Evolutionary conservation across 2,797 vertebrate species (phyloP).

Genomic region (Bryconaethiops microstoma): DNA sequence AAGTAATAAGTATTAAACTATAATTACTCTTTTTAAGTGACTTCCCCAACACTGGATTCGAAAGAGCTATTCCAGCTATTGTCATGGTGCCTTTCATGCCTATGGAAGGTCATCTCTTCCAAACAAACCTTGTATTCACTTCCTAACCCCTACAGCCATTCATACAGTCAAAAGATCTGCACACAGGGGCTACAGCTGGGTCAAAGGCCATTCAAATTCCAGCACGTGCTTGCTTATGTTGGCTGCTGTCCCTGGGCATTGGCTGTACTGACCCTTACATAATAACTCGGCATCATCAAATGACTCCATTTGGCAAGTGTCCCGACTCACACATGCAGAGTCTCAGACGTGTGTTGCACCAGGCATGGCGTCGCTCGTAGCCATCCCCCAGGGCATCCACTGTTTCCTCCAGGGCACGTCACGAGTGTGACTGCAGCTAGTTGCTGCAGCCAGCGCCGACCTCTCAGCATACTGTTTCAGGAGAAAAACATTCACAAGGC

Average conservation of each 20-base stretch:
- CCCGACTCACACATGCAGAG: slow-evolving; percentile 52
- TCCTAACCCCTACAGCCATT: slow-evolving; percentile 1
- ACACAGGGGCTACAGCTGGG: slow-evolving; percentile 20
- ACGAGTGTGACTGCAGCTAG: slow-evolving; percentile 4
- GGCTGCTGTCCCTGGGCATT: slow-evolving; percentile 42
- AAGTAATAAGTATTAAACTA: no score
- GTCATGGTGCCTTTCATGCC: not conserved
- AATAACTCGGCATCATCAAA: slow-evolving; percentile 51
- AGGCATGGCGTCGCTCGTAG: slow-evolving; percentile 11
- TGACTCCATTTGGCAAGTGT: slow-evolving; percentile 54
- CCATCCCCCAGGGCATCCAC: slow-evolving; percentile 16
- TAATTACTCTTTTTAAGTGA: not conserved
- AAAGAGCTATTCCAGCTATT: not conserved
- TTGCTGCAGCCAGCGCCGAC: slow-evolving; percentile 9
- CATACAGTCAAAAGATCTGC: slow-evolving; percentile 6
- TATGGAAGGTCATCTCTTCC: not conserved
- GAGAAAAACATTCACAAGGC: slow-evolving; percentile 12
- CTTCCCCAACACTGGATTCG: not conserved
- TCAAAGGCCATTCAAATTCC: slow-evolving; percentile 55
- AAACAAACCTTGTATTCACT: slow-evolving; percentile 34
- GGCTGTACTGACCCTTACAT: slow-evolving; percentile 51
- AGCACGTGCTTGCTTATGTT: slow-evolving; percentile 43
- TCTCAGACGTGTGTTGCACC: slow-evolving; percentile 40
- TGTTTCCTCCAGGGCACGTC: slow-evolving; percentile 32
- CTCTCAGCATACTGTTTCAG: slow-evolving; percentile 6